Evolutionary conservation across 2,797 vertebrate species (phyloP).

Genomic region (Sebastes iracundus): DNA sequence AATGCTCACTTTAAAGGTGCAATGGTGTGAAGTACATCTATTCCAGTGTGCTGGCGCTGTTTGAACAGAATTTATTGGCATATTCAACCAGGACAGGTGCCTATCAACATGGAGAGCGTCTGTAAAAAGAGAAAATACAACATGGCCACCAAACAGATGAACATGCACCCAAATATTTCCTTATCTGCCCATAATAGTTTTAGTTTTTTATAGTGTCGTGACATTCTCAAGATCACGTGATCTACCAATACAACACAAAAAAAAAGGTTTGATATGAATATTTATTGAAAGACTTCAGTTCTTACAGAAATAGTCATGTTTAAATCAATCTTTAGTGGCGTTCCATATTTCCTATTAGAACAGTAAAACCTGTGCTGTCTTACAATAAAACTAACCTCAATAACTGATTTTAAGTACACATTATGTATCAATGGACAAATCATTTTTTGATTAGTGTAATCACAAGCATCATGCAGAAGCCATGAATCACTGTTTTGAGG

Average conservation of each 20-base stretch:
- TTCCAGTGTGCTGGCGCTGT: slow-evolving; percentile 18
- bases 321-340: slow-evolving; percentile 55
- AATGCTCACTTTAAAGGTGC: slow-evolving; percentile 26
- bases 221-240: not conserved
- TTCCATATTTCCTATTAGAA: slow-evolving; percentile 45
- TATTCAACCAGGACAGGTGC: not conserved
- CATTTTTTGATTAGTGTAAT: slow-evolving; percentile 26
- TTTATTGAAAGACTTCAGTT: slow-evolving; percentile 76
- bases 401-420: slow-evolving; percentile 14
- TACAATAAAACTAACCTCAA: slow-evolving; percentile 16
- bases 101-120: not conserved
- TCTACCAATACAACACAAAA: not conserved
- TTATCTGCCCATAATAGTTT: not conserved
- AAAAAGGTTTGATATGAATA: slow-evolving; percentile 59
- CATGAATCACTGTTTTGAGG: not conserved
- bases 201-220: not conserved
- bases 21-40: slow-evolving; percentile 39
- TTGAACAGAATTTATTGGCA: slow-evolving; percentile 15
- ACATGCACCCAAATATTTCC: not conserved
- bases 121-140: not conserved
- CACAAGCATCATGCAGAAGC: slow-evolving; percentile 60
- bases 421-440: slow-evolving; percentile 37
- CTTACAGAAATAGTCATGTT: slow-evolving; percentile 74
- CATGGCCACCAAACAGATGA: not conserved
- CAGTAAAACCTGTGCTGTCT: slow-evolving; percentile 70